Percentiles rank a stretch among this genome's conserved stretches.
phyloP scores from a whole-genome alignment of 2,797 vertebrate species.

The Odontamblyopus lacepedii region DNA sequence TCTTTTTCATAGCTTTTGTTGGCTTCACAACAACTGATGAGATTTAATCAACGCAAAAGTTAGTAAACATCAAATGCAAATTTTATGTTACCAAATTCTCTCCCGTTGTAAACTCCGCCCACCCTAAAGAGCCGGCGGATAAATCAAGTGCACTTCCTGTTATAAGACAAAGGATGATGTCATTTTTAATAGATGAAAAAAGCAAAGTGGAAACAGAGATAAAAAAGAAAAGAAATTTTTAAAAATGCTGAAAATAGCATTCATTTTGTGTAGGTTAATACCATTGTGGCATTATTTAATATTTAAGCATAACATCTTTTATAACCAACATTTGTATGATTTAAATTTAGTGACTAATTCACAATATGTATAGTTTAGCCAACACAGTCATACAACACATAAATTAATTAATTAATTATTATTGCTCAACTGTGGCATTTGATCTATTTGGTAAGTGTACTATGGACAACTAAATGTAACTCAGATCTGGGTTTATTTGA shows the following conservation, averaged over 20 bases:
- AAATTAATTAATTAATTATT: not conserved
- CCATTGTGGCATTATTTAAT: no score
- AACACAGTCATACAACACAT: not conserved
- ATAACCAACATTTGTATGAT: not conserved
- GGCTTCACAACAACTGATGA: not conserved
- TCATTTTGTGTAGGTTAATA: no score
- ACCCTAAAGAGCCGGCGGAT: accelerated
- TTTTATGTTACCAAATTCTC: not conserved
- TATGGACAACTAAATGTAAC: not conserved
- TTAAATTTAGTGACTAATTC: not conserved
- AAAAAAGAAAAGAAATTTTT: no score
- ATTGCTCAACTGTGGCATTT: not conserved
- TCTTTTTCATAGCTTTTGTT: no score
- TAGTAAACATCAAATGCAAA: not conserved
- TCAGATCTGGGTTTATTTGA: conserved; percentile 7
- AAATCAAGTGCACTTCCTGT: conserved; percentile 41
- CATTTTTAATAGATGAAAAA: conserved; percentile 13
- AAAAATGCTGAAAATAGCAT: no score
- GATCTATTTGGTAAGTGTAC: not conserved
- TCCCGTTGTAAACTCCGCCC: conserved; percentile 24
- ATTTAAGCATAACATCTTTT: not conserved
- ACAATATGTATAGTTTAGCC: not conserved
- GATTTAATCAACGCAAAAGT: not conserved
- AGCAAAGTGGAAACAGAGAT: not conserved
- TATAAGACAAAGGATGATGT: conserved; percentile 60